phyloP scores from a whole-genome alignment of 2,888 invertebrate species.

The Athalia circularis region DNA sequence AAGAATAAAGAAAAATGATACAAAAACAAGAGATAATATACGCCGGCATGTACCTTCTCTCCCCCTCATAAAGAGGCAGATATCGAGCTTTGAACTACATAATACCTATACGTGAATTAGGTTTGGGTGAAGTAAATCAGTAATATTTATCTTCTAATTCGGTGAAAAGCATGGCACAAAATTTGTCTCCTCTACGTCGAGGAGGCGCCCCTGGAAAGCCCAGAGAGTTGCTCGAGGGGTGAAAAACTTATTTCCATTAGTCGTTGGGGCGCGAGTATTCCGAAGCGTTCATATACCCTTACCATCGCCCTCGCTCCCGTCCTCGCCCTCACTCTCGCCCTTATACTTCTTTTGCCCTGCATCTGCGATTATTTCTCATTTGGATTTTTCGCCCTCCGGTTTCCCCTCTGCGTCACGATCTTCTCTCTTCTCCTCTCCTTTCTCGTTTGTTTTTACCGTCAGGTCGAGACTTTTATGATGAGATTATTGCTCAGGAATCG shows the following conservation, averaged over 20 bases:
- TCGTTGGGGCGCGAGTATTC: slow-evolving; percentile 55
- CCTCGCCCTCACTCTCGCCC: too few species aligned
- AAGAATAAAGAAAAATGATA: neutral
- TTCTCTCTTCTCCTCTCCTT: slow-evolving; percentile 6
- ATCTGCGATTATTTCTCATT: slow-evolving; percentile 60
- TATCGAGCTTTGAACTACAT: neutral
- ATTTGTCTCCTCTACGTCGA: slow-evolving; percentile 51
- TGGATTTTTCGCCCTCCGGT: slow-evolving; percentile 47
- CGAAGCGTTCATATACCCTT: slow-evolving; percentile 52
- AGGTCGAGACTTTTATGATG: slow-evolving; percentile 30
- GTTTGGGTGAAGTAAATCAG: slow-evolving; percentile 58
- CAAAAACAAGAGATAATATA: neutral
- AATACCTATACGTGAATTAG: slow-evolving; percentile 15
- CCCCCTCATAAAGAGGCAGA: slow-evolving; percentile 17
- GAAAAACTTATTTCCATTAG: slow-evolving; percentile 65
- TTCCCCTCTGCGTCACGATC: slow-evolving; percentile 42
- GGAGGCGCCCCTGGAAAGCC: slow-evolving; percentile 11
- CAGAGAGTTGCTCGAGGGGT: slow-evolving; percentile 50
- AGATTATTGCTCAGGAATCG: slow-evolving; percentile 39
- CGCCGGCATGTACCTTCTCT: too few species aligned
- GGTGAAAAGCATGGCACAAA: slow-evolving; percentile 59
- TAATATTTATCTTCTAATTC: slow-evolving; percentile 65
- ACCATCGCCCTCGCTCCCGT: slow-evolving; percentile 46
- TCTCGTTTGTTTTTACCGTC: slow-evolving; percentile 13
- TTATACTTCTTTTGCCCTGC: neutral